Evolutionary conservation across 2,888 invertebrate genomes (phyloP), one percentile per base, ranked within the genome.

Genomic region (Crematogaster levior): DNA sequence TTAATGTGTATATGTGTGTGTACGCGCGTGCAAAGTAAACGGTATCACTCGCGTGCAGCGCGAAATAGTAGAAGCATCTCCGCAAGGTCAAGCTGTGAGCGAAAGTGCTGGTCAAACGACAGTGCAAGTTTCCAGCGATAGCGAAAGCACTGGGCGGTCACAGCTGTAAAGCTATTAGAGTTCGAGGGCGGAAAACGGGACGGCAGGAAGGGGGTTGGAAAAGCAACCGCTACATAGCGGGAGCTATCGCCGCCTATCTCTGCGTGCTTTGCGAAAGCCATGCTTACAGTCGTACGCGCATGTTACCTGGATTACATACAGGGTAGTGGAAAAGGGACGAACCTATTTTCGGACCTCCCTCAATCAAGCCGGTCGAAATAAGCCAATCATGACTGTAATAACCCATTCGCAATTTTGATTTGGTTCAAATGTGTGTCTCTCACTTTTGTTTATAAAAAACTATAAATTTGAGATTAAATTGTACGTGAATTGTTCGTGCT

Each of bases 51-150:
- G 56, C 68, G 70, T 79, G 70, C 70, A 58, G 34, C 68, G 77
- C 56, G 70, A 79, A 56, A 79, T 56, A 70, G 56, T 34, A 24
- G 70, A 58, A 24, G 68, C 68, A 53, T 70, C 68, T 86, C 80
- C 27, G 75, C 83, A 87, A 84, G 84, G 82, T 87, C 90, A 87
- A 83, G 84, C 84, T 85, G 89, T 82, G 84, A 91, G 91, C 90
- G 93, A 93, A 92, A 93, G 93, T 93, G 90, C 77, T 70, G 68
- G 84, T 86, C 85, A 85, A 91, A 91, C 92, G 93, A 92, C 91
- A 92, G 93, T 92, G 93, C 93, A 92, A 93, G 92, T 93, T 92
- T 86, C 87, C 91, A 91, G 90, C 91, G 93, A 94, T 93, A 94
- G 94, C 93, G 93, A 94, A 94, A 94, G 94, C 94, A 90, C 87